phyloP scores from a whole-genome alignment of 1,140 invertebrate species.

The Eurosta solidaginis region DNA sequence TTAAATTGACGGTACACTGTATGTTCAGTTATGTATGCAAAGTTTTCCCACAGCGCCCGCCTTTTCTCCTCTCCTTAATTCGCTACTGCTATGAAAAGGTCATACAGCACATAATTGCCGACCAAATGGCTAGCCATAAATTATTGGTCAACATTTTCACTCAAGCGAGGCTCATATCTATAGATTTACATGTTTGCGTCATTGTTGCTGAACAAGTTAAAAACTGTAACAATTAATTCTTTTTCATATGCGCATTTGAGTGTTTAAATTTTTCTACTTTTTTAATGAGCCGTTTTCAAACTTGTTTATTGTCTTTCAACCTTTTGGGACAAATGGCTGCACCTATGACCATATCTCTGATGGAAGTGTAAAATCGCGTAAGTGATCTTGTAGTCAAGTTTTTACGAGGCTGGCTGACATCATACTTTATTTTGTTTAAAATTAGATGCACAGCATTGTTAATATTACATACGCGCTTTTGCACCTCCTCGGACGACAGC shows the following conservation, averaged over 20 bases:
- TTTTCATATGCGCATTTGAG: too few relatives aligned
- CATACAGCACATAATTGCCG: constrained; percentile 4
- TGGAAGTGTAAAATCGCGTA: too few relatives aligned
- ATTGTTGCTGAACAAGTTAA: constrained; percentile 8
- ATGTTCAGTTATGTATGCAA: too few relatives aligned
- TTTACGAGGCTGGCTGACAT: too few relatives aligned
- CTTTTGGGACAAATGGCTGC: too few relatives aligned
- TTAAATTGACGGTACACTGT: too few relatives aligned
- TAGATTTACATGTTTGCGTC: neutral
- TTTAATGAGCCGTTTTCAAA: neutral
- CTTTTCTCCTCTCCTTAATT: neutral
- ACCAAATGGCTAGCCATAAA: constrained; percentile 22
- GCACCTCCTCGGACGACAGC: neutral
- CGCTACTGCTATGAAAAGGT: neutral
- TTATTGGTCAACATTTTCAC: constrained; percentile 20
- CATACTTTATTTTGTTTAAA: too few relatives aligned
- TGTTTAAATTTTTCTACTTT: neutral
- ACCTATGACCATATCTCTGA: too few relatives aligned
- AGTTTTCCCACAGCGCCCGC: neutral
- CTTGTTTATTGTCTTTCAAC: neutral
- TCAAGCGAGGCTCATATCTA: neutral
- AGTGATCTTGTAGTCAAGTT: too few relatives aligned
- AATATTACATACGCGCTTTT: too few relatives aligned
- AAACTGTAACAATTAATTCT: constrained; percentile 19
- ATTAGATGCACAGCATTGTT: too few relatives aligned